Evolutionary conservation across 2,797 vertebrate species (phyloP).

Genomic region (Cottoperca gobio): DNA sequence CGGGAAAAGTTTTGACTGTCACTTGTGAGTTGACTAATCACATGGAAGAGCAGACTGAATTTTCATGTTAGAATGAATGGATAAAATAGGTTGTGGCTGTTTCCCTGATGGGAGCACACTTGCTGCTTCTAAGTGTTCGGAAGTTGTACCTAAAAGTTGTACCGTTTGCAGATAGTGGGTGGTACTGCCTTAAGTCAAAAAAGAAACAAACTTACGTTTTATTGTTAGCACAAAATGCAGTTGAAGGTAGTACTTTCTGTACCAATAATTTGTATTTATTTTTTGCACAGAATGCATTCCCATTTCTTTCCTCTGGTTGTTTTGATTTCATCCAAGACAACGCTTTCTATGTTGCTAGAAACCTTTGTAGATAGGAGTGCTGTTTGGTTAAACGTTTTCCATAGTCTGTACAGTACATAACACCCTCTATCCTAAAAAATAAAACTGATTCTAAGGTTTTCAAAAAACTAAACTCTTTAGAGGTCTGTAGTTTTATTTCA

Average conservation of each 20-base stretch:
- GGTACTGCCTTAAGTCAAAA: slow-evolving; percentile 44
- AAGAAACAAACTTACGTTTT: slow-evolving; percentile 55
- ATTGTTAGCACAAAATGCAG: slow-evolving; percentile 64
- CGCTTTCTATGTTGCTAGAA: not conserved
- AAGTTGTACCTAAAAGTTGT: slow-evolving; percentile 24
- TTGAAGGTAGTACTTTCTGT: slow-evolving; percentile 49
- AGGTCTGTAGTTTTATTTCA: not conserved
- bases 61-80: slow-evolving; percentile 25
- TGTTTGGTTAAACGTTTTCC: too few species aligned
- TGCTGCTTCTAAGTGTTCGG: slow-evolving; percentile 10
- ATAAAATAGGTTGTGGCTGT: not conserved
- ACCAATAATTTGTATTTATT: too few species aligned
- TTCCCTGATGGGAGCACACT: slow-evolving; percentile 19
- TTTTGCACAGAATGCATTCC: not conserved
- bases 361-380: too few species aligned
- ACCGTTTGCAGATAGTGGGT: slow-evolving; percentile 46
- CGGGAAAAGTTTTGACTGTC: not conserved
- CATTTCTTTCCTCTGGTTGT: slow-evolving; percentile 11
- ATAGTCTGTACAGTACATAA: not conserved
- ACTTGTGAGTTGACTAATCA: slow-evolving; percentile 43
- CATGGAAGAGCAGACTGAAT: slow-evolving; percentile 10
- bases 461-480: too few species aligned
- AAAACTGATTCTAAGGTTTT: too few species aligned
- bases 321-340: not conserved
- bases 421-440: not conserved